Evolutionary conservation across 2,888 invertebrate genomes (phyloP).

Genomic region (Siphlonurus alternatus): DNA sequence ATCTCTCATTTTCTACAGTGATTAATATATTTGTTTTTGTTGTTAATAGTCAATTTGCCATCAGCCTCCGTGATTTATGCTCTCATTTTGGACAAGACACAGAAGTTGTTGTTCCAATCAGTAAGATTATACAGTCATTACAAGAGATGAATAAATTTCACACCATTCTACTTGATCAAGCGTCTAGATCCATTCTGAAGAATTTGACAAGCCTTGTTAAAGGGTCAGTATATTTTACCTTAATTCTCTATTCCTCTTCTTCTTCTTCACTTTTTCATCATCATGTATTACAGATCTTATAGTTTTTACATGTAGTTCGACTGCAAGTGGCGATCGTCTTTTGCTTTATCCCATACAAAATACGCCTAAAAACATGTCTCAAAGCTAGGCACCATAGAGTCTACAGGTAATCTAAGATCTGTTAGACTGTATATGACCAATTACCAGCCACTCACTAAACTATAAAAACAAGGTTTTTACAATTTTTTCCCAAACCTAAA

Average conservation of each 20-base stretch:
- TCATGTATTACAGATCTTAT: background rate
- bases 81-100: slow-evolving; percentile 75
- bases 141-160: slow-evolving; percentile 91
- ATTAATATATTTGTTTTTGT: slow-evolving; percentile 6
- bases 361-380: too few relatives aligned
- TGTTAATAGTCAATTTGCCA: slow-evolving; percentile 54
- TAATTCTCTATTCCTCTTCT: too few relatives aligned
- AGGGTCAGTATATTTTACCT: slow-evolving; percentile 60
- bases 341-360: too few relatives aligned
- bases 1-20: slow-evolving; percentile 6
- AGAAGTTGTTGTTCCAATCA: slow-evolving; percentile 60
- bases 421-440: too few relatives aligned
- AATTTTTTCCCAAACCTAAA: too few relatives aligned
- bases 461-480: too few relatives aligned
- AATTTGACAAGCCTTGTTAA: slow-evolving; percentile 80
- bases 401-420: too few relatives aligned
- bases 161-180: slow-evolving; percentile 78
- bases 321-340: too few relatives aligned
- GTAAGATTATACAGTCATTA: slow-evolving; percentile 58
- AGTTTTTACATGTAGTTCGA: too few relatives aligned
- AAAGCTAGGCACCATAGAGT: too few relatives aligned
- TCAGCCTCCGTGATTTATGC: slow-evolving; percentile 79
- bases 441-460: too few relatives aligned
- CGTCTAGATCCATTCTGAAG: slow-evolving; percentile 75
- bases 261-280: background rate